Base-by-base conservation (phyloP, 1,140 invertebrate species). In the Aphidius gifuensis region DNA sequence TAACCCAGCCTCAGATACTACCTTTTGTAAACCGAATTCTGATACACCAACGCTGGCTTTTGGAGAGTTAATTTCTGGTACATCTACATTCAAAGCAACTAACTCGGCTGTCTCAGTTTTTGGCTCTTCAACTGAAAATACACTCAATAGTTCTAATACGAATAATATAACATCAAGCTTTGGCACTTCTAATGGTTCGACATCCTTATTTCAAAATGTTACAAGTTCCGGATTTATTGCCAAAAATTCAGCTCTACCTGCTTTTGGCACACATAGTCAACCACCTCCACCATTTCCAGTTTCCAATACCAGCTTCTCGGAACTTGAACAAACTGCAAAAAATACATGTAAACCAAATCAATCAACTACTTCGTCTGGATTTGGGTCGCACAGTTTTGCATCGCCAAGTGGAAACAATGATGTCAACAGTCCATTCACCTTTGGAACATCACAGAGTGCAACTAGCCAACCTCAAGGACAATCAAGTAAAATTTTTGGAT, bases 401-500 rank as follows among this genome's bases (percentile, higher is more conserved):
- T 32, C 4, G 4, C 23, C 23, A 32, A 32, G 23, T 32, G 23
- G 23, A 32, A 32, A 32, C 23, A 32, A 32, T 32, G 23, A 4
- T 3, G 23, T 32, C 23, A 32, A 32, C 23, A 4, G 23, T 32
- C 23, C 23, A 32, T 32, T 32, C 4, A 32, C 23, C 23, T 32
- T 32, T 32, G 23, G 2, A 32, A 4, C 23, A 32, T 32, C 23
- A 32, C 23, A 32, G 23, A 32, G 58, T 8, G 23, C 47, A 11
- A 42, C 54, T 48, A 53, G 23, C 4, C 23, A 32, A 4, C 4
- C 23, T 3, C 2, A 32, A 32, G 23, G 23, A 32, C 23, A 32
- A 32, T 4, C 2, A 32, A 32, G 1, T 32, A 32, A 32, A 7
- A 48, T 8, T 5, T 81, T 80, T 47, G 78, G 79, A 51, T 80